Conservation (phyloP, 2,888 invertebrate species). For the Venustoraphidia nigricollis region DNA sequence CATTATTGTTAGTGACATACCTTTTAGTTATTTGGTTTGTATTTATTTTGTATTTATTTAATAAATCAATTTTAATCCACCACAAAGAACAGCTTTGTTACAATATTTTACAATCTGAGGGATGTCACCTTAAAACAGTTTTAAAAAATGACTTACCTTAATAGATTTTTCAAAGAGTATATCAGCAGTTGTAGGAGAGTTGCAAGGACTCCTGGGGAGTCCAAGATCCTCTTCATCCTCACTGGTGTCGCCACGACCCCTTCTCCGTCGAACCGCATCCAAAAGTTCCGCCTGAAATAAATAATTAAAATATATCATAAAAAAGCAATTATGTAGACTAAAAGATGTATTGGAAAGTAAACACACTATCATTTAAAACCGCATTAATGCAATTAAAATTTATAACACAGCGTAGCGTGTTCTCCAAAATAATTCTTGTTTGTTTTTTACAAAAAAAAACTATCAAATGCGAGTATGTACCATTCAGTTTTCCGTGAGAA, state of each 20-base stretch:
- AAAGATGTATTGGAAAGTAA: no score
- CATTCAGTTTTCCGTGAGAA: no score
- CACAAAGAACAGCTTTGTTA: no score
- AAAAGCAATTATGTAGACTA: background rate
- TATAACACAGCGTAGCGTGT: background rate
- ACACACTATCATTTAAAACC: no score
- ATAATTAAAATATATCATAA: background rate
- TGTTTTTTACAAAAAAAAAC: background rate
- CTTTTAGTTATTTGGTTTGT: no score
- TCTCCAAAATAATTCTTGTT: background rate
- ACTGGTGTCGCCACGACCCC: conserved; percentile 52
- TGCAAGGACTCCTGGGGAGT: conserved; percentile 57
- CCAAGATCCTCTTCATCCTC: conserved; percentile 60
- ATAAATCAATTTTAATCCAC: no score
- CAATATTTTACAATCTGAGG: no score
- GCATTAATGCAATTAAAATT: background rate
- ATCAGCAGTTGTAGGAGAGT: conserved; percentile 39
- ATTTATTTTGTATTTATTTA: no score
- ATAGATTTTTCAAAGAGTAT: conserved; percentile 29
- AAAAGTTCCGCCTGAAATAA: conserved; percentile 54
- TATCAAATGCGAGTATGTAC: no score
- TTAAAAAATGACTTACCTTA: conserved; percentile 20
- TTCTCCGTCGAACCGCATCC: conserved; percentile 47
- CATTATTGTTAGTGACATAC: no score
- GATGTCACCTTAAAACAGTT: background rate